Conservation (phyloP, 2,888 invertebrate genomes). For the Sussaba pulchella region DNA sequence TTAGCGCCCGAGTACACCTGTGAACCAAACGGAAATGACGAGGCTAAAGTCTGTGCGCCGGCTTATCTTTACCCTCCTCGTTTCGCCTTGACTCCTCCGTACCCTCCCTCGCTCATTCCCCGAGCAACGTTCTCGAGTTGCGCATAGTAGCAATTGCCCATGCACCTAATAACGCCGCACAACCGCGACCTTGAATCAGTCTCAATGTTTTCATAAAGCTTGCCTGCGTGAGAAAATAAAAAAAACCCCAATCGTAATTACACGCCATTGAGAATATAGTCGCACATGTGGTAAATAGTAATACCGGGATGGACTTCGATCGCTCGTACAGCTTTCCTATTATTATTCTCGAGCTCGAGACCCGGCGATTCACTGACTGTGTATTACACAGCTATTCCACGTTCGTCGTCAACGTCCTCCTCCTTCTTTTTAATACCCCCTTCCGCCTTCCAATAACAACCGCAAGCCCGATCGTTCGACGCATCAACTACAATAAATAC, state of each 20-base stretch:
- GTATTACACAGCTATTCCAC: conserved; percentile 25
- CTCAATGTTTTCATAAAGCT: conserved; percentile 81
- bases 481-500: conserved; percentile 74
- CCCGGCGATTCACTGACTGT: not conserved
- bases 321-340: conserved; percentile 65
- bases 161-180: conserved; percentile 15
- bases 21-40: conserved; percentile 78
- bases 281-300: conserved; percentile 21
- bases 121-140: not conserved
- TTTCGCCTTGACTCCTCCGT: conserved; percentile 49
- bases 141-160: conserved; percentile 46
- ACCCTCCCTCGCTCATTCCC: conserved; percentile 8
- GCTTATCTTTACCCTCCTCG: conserved; percentile 60
- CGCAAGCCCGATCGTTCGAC: not conserved
- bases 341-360: conserved; percentile 72
- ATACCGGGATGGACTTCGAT: conserved; percentile 26
- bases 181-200: conserved; percentile 77
- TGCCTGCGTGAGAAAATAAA: conserved; percentile 75
- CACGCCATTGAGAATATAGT: conserved; percentile 71
- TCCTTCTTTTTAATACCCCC: conserved; percentile 20
- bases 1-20: conserved; percentile 58
- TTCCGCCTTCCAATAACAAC: conserved; percentile 5
- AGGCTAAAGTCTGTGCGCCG: conserved; percentile 69
- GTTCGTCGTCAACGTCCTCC: conserved; percentile 19
- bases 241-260: conserved; percentile 74